phyloP scores from a whole-genome alignment of 1,140 invertebrate genomes.

The Drosophila micromelanica region DNA sequence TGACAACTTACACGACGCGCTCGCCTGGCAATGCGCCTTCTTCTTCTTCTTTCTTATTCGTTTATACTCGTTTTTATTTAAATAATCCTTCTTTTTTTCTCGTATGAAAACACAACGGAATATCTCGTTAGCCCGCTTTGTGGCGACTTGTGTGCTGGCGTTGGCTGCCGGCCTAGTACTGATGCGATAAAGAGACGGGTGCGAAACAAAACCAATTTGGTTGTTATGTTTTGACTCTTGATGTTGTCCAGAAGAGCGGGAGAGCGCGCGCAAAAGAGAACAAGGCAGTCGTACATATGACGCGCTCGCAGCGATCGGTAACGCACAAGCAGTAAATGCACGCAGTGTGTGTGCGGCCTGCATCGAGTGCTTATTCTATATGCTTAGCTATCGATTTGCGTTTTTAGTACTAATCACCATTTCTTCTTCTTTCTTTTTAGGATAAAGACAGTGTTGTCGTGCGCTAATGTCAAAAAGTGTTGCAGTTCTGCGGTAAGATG shows the following conservation, averaged over 20 bases:
- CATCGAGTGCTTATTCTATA: background rate
- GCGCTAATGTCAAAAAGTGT: background rate
- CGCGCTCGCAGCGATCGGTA: background rate
- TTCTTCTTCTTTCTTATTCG: slow-evolving; percentile 34
- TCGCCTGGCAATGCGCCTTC: slow-evolving; percentile 12
- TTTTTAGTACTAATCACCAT: background rate
- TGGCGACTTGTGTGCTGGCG: slow-evolving; percentile 34
- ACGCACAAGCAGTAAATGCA: background rate
- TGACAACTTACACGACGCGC: slow-evolving; percentile 38
- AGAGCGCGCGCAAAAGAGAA: slow-evolving; percentile 6
- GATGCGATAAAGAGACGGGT: slow-evolving; percentile 7
- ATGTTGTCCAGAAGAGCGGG: background rate
- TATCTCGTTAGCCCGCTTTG: slow-evolving; percentile 38
- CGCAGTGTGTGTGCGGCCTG: background rate
- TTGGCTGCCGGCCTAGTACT: slow-evolving; percentile 34
- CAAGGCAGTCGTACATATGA: too few relatives aligned
- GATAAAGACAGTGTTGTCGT: background rate
- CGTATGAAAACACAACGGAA: slow-evolving; percentile 11
- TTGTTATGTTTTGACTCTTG: slow-evolving; percentile 10
- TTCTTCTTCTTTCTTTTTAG: background rate
- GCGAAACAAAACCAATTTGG: slow-evolving; percentile 15
- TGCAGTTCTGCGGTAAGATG: background rate
- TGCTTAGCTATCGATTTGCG: background rate
- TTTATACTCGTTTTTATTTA: slow-evolving; percentile 18
- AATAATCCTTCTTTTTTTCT: slow-evolving; percentile 31